A percentile compares a stretch with the other conserved stretches of the same genome.
phyloP scores from a whole-genome alignment of 35 echinoderm and acorn worm genomes.

The Eucidaris tribuloides region DNA sequence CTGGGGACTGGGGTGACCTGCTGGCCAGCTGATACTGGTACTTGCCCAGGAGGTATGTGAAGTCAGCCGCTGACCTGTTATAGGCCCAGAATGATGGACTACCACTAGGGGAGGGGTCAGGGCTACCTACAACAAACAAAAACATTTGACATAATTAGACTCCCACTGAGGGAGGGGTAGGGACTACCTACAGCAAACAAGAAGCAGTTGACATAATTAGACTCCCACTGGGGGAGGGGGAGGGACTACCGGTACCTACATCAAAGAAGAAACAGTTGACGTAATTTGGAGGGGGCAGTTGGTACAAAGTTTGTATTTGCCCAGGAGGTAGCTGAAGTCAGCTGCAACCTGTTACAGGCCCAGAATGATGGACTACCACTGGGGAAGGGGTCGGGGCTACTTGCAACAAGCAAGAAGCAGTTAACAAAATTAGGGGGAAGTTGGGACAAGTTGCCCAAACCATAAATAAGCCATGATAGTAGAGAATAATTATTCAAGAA shows the following conservation, averaged over 20 bases:
- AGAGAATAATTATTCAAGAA: too few species aligned
- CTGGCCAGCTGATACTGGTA: constrained; percentile 97
- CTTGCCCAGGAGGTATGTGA: constrained; percentile 78
- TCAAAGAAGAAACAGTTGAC: background rate
- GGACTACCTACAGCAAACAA: background rate
- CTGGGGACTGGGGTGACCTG: constrained; percentile 88
- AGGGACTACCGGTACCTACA: too few species aligned
- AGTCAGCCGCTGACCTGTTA: constrained; percentile 88
- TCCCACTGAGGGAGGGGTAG: background rate
- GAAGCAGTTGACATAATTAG: background rate
- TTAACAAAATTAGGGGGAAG: background rate
- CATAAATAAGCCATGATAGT: too few species aligned
- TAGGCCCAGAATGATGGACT: constrained; percentile 92
- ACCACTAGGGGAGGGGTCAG: constrained; percentile 86
- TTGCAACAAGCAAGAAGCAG: constrained; percentile 21
- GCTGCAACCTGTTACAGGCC: constrained; percentile 87
- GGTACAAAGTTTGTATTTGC: too few species aligned
- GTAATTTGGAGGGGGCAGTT: too few species aligned
- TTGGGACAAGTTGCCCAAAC: too few species aligned
- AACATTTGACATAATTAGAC: background rate
- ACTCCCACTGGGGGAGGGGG: background rate
- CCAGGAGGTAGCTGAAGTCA: constrained; percentile 80
- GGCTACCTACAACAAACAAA: constrained; percentile 47
- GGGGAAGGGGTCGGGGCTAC: constrained; percentile 79
- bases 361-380: constrained; percentile 91